Conservation (phyloP, 2,113 vertebrate genomes). For the Sminthopsis crassicaudata region DNA sequence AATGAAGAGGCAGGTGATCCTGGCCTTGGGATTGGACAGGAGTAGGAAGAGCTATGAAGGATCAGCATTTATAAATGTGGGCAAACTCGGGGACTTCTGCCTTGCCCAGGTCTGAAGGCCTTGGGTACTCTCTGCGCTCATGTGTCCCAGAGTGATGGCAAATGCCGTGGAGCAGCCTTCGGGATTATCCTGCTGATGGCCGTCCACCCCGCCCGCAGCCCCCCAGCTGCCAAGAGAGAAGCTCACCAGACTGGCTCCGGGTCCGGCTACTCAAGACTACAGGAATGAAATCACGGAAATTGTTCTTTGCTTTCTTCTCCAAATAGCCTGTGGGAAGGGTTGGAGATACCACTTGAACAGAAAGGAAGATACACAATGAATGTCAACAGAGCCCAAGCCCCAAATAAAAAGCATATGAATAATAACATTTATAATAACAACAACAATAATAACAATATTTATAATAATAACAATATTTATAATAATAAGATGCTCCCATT, state of each 20-base stretch:
- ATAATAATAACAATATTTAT: background rate
- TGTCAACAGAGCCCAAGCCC: slow-evolving; percentile 39
- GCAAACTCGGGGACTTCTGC: background rate
- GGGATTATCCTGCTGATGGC: background rate
- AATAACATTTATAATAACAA: background rate
- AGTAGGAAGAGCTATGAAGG: background rate
- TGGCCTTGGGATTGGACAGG: background rate
- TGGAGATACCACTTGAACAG: background rate
- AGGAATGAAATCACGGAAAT: slow-evolving; percentile 88
- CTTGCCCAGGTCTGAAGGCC: background rate
- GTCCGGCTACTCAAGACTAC: slow-evolving; percentile 89
- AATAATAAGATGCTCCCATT: background rate
- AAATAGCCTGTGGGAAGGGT: slow-evolving; percentile 79
- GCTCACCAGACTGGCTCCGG: slow-evolving; percentile 88
- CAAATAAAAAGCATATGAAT: background rate
- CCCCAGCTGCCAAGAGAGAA: background rate
- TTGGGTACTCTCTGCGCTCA: background rate
- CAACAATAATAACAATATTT: background rate
- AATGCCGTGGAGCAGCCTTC: background rate
- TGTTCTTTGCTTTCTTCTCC: slow-evolving; percentile 90
- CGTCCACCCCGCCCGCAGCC: background rate
- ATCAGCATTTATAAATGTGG: background rate
- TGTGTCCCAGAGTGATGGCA: background rate
- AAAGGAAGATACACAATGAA: slow-evolving; percentile 57
- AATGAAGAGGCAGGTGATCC: background rate